These are phyloP conservation scores for Metopia argyrocephala DNA, from an alignment of 2,888 invertebrate genomes.

Conservation along the genomic window DNA sequence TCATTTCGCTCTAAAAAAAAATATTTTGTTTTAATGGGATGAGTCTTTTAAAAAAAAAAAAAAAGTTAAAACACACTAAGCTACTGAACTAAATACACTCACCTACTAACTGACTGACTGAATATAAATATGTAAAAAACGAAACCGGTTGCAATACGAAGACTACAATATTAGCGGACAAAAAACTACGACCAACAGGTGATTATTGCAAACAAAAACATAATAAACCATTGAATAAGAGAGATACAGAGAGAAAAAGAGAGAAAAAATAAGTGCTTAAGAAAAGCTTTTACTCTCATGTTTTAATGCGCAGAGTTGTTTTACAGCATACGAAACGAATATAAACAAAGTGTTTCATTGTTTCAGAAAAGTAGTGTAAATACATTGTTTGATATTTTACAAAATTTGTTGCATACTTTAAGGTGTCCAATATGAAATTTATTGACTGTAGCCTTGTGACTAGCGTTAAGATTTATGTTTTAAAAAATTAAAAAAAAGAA, in stretches of 20 bases:
- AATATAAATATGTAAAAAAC: background rate
- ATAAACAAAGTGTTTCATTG: background rate
- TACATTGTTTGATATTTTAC: background rate
- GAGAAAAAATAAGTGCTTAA: background rate
- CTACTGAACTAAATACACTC: slow-evolving; percentile 49
- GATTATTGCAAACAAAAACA: slow-evolving; percentile 13
- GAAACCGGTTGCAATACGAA: slow-evolving; percentile 24
- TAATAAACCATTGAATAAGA: background rate
- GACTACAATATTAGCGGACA: background rate
- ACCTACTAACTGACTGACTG: background rate
- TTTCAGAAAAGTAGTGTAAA: background rate
- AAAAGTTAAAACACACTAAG: slow-evolving; percentile 51
- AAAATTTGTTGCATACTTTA: slow-evolving; percentile 74
- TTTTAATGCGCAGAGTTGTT: slow-evolving; percentile 67
- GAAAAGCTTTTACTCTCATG: background rate
- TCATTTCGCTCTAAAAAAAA: background rate
- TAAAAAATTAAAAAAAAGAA: slow-evolving; percentile 1
- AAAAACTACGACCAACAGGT: slow-evolving; percentile 23
- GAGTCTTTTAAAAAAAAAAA: background rate
- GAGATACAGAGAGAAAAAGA: background rate
- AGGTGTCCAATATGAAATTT: slow-evolving; percentile 65
- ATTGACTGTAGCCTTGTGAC: slow-evolving; percentile 15
- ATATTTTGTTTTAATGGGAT: too few species aligned
- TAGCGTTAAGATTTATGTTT: slow-evolving; percentile 45
- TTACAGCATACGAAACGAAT: slow-evolving; percentile 66